Evolutionary conservation across 2,888 invertebrate species (phyloP), one percentile per base, ranked within the genome.

Genomic region (Helleia helle): DNA sequence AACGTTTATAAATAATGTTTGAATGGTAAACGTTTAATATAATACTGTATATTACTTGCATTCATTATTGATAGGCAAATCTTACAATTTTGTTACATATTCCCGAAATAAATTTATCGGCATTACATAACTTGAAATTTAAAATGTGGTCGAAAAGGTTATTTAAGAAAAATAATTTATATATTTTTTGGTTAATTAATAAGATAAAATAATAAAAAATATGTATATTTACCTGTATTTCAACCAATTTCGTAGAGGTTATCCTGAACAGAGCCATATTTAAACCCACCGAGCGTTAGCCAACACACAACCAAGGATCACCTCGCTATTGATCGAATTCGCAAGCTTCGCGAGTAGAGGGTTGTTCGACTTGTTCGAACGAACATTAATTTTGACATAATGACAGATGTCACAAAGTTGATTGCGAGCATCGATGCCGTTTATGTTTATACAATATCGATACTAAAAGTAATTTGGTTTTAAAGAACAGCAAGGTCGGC

Each of bases 211-310:
- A 34, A 36, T 13, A 18, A 40, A 18, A 40, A 15, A 38, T 39
- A 37, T 26, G 22, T 44, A 59, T 31, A 15, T 15, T 24, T 71
- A 89, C 89, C 87, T 90, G 89, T 65, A 87, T 77, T 69, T 90
- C 90, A 54, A 80, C 71, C 62, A 90, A 69, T 84, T 83, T 88
- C 52, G 85, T 77, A 56, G 88, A 80, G 55, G 89, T 86, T 70
- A 90, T 86, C 75, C 90, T 89, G 77, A 88, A 89, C 64, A 91
- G 74, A 71, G 90, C 87, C 90, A 91, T 90, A 74, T 71, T 70
- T 69, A 59, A 65, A 51, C 69, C 69, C 70, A 60, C 71, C 69
- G 65, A 71, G 64, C 64, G 65, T 54, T 48, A 50, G 49, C 65
- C 65, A 65, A 57, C 67, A 68, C 70, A 54, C 61, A 58, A 52